A percentile compares a stretch with the other conserved stretches of the same genome.
Evolutionary conservation across 2,113 vertebrate genomes (phyloP).

Genomic region (Pollimyrus isidori): DNA sequence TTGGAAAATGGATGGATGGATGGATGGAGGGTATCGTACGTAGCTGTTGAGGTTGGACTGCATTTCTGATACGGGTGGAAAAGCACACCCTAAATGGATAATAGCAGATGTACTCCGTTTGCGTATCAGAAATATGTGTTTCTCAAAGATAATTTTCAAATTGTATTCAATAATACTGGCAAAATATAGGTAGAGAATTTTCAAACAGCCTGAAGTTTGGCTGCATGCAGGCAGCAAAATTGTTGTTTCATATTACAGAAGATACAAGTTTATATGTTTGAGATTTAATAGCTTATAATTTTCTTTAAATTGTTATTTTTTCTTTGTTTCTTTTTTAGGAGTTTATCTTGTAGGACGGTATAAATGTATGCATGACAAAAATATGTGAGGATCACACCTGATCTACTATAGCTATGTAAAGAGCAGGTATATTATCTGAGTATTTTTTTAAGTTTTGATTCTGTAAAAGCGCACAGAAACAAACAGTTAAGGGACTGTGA

Average conservation of each 20-base stretch:
- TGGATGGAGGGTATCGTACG: too few relatives aligned
- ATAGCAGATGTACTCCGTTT: background rate
- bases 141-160: background rate
- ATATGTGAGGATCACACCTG: background rate
- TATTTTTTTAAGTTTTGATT: background rate
- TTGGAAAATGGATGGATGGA: too few relatives aligned
- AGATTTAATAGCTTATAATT: background rate
- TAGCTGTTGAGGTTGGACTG: background rate
- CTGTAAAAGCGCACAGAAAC: background rate
- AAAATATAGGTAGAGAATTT: background rate
- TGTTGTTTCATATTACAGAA: background rate
- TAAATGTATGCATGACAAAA: background rate
- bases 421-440: background rate
- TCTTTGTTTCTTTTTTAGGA: background rate
- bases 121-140: background rate
- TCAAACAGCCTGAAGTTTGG: background rate
- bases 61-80: background rate
- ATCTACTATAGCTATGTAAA: background rate
- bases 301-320: background rate
- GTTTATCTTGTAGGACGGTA: background rate
- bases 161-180: background rate
- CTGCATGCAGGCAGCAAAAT: background rate
- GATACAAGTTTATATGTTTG: background rate
- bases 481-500: background rate
- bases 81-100: background rate